phyloP scores from a whole-genome alignment of 2,113 vertebrate genomes.

The Actenoides hombroni region DNA sequence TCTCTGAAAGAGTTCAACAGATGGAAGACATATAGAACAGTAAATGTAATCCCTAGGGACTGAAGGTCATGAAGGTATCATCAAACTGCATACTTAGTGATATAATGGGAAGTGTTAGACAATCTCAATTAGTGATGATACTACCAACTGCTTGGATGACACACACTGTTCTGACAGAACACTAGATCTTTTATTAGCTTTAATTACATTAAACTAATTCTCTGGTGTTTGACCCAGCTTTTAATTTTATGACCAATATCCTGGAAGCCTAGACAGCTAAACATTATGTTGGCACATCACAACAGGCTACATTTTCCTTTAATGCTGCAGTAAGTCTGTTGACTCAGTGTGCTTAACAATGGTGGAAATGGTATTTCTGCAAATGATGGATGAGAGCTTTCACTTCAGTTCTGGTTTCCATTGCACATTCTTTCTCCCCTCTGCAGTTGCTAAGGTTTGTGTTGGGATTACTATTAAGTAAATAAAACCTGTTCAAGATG shows the following conservation, averaged over 20 bases:
- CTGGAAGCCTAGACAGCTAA: conserved; percentile 6
- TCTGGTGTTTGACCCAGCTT: conserved; percentile 3
- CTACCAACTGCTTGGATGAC: not conserved
- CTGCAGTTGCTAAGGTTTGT: not conserved
- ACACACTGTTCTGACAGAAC: not conserved
- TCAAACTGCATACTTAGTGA: not conserved
- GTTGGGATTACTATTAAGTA: not conserved
- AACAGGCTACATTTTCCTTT: not conserved
- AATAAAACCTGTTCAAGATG: not conserved
- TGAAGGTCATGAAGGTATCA: not conserved
- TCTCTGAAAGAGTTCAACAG: not conserved
- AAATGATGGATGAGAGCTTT: not conserved
- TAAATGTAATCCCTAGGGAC: not conserved
- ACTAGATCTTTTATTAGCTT: conserved; percentile 26
- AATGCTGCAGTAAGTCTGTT: not conserved
- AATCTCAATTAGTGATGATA: not conserved
- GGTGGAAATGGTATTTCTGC: not conserved
- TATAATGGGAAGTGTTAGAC: not conserved
- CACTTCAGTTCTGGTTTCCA: not conserved
- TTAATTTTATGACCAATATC: conserved; percentile 45
- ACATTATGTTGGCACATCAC: not conserved
- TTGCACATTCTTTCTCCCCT: not conserved
- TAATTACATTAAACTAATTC: conserved; percentile 6
- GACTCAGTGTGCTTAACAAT: not conserved
- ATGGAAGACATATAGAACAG: not conserved